Conservation (phyloP, 2,888 invertebrate genomes). For the Biston betularia region DNA sequence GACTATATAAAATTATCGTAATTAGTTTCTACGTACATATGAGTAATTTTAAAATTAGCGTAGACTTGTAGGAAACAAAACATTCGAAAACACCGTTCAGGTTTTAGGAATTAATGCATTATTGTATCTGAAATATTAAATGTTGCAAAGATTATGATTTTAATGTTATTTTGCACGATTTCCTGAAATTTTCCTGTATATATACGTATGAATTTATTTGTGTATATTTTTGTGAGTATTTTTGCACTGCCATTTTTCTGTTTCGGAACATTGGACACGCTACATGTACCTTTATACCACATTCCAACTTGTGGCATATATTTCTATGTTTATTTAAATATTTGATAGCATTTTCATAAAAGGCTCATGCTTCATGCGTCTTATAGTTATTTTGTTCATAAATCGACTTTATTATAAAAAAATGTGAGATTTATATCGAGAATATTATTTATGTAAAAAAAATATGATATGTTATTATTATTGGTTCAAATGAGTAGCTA, state of each 20-base stretch:
- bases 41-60: conserved; percentile 17
- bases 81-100: conserved; percentile 9
- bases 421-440: no score
- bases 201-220: conserved; percentile 4
- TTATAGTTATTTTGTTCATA: no score
- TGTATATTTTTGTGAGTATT: conserved; percentile 7
- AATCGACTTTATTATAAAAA: no score
- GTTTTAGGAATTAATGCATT: conserved; percentile 6
- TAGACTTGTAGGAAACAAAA: conserved; percentile 23
- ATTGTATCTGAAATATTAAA: neutral
- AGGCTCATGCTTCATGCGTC: neutral
- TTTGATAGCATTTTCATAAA: conserved; percentile 16
- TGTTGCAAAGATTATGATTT: neutral
- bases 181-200: conserved; percentile 1
- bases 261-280: conserved; percentile 39
- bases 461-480: no score
- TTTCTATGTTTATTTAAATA: conserved; percentile 25
- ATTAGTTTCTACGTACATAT: conserved; percentile 3
- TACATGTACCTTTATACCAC: conserved; percentile 61
- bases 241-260: conserved; percentile 24
- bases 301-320: conserved; percentile 63
- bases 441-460: no score
- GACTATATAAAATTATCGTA: neutral
- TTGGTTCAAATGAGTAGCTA: no score
- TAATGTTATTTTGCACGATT: neutral